Conservation (phyloP, 2,797 vertebrate genomes). For the Antennarius maculatus region DNA sequence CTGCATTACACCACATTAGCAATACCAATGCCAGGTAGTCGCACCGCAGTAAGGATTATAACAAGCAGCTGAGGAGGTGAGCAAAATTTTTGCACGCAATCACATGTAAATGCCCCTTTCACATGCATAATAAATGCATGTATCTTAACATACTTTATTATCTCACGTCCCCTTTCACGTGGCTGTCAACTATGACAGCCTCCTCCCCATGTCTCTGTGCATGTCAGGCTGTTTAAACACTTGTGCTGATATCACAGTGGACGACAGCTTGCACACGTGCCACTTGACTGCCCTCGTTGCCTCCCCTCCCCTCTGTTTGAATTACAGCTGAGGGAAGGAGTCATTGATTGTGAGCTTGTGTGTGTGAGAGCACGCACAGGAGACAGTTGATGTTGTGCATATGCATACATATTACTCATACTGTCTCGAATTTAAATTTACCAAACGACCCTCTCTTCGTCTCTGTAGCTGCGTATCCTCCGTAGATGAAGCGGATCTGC, state of each 20-base stretch:
- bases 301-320: slow-evolving; percentile 69
- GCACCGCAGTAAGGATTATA: slow-evolving; percentile 39
- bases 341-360: slow-evolving; percentile 35
- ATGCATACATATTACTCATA: slow-evolving; percentile 59
- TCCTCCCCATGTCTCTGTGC: slow-evolving; percentile 28
- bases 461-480: slow-evolving; percentile 33
- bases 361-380: slow-evolving; percentile 16
- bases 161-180: slow-evolving; percentile 25
- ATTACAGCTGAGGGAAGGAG: slow-evolving; percentile 62
- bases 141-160: slow-evolving; percentile 17
- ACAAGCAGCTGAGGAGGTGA: background rate
- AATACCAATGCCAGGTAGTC: slow-evolving; percentile 54
- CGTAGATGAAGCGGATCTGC: slow-evolving; percentile 48
- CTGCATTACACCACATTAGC: slow-evolving; percentile 72
- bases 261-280: slow-evolving; percentile 76
- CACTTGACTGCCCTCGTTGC: slow-evolving; percentile 70
- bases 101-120: background rate
- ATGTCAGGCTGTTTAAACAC: slow-evolving; percentile 67
- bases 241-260: slow-evolving; percentile 67
- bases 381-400: slow-evolving; percentile 47
- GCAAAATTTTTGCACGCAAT: slow-evolving; percentile 1
- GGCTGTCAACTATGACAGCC: slow-evolving; percentile 24
- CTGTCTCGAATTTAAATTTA: slow-evolving; percentile 60
- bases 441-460: slow-evolving; percentile 63
- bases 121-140: slow-evolving; percentile 7